Conservation (phyloP, 64 coral and sea anemone species). For the Stylophora pistillata region DNA sequence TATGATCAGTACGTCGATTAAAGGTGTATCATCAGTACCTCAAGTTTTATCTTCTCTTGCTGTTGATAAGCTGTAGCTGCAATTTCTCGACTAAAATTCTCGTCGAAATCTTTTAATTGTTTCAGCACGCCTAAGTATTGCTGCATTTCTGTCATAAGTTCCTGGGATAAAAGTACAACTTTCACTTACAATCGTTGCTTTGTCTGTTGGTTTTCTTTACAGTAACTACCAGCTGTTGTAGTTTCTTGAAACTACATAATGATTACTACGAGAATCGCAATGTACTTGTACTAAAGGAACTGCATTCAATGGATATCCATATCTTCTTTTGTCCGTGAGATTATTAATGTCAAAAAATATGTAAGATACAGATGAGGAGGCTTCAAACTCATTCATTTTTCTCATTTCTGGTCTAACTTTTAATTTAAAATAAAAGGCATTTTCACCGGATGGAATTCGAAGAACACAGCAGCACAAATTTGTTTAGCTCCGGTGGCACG, state of each 20-base stretch:
- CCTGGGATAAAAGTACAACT: neutral
- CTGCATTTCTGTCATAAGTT: slow-evolving; percentile 53
- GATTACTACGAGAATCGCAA: too few species aligned
- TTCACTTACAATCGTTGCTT: neutral
- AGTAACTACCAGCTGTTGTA: neutral
- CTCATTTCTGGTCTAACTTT: slow-evolving; percentile 26
- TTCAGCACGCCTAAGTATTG: slow-evolving; percentile 44
- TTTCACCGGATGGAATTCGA: slow-evolving; percentile 47
- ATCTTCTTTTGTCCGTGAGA: too few species aligned
- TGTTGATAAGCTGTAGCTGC: slow-evolving; percentile 40
- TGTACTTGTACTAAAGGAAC: too few species aligned
- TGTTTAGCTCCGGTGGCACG: slow-evolving; percentile 28
- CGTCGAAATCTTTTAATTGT: slow-evolving; percentile 60
- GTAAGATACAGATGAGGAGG: slow-evolving; percentile 4
- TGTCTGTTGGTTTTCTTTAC: neutral
- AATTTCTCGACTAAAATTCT: slow-evolving; percentile 38
- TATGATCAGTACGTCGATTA: neutral
- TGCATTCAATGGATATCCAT: too few species aligned
- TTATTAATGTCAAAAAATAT: neutral
- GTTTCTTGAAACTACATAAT: neutral
- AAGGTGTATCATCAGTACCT: neutral
- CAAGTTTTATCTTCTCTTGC: slow-evolving; percentile 27
- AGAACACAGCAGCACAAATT: slow-evolving; percentile 58
- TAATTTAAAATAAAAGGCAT: neutral
- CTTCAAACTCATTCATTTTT: slow-evolving; percentile 3